Base-by-base conservation (phyloP, 2,888 invertebrate genomes). In the Lottia scabra region DNA sequence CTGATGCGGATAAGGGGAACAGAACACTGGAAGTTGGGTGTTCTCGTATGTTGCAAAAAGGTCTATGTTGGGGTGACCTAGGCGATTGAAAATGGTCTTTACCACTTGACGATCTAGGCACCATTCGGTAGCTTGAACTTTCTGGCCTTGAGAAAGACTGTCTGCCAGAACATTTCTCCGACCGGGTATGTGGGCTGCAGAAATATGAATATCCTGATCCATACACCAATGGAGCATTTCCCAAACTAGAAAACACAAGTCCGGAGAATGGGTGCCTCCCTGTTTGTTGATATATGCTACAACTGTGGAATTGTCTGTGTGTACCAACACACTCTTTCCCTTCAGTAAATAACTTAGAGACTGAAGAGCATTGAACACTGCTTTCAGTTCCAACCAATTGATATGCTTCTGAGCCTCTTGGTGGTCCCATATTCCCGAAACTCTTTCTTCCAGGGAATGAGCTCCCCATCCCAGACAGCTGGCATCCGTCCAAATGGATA, bases 151-250 rank as follows among this genome's bases (percentile, higher is more conserved):
- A 12, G 56, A 56, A 1, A 56, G 23, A 13, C 23, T 56, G 56
- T 23, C 56, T 15, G 56, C 56, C 13, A 56, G 23, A 23, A 56
- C 56, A 56, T 56, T 23, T 13, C 23, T 56, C 19, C 13, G 56
- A 23, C 19, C 56, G 1, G 56, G 56, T 1, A 56, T 23, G 13
- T 0, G 19, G n/a, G 48, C 48, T 56, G 48, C 48, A 56, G 19
- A 56, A n/a, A 56, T 5, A n/a, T n/a, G n/a, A 56, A 56, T 56
- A 5, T n/a, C 19, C n/a, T 56, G 48, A 56, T 56, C 48, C 48
- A 56, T 56, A 56, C 48, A 56, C 48, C 48, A n/a, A 56, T 56
- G 48, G n/a, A 56, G 48, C n/a, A 56, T 56, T 19, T 56, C 48
- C 48, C n/a, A 56, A 19, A 56, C 48, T 8, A 56, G 48, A n/a